Evolutionary conservation across 2,888 invertebrate genomes (phyloP), one percentile per base, ranked within the genome.

Genomic region (Gastracanthus pulcherrimus): DNA sequence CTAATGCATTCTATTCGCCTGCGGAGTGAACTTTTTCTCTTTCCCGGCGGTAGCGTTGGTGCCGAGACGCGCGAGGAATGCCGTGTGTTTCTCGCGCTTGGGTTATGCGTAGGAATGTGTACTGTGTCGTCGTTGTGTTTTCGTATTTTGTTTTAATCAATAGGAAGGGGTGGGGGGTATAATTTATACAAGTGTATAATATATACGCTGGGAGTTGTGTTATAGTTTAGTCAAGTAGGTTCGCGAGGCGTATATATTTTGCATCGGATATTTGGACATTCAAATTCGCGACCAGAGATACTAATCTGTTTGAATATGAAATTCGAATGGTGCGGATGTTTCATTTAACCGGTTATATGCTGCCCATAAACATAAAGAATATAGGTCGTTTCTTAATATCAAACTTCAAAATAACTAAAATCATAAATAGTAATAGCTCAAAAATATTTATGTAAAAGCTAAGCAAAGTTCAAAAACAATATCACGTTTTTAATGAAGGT

Each of bases 341-440:
- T 55, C 64, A 62, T 78, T 71, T 78, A 74, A 67, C 74, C 66
- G 67, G 58, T 67, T 67, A 67, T 80, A 67, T 58, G 45, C 13
- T 34, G n/a, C 36, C 16, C 41, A 66, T 38, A 58, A 55, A 29
- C 41, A 26, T 23, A 9, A 51, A 51, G 16, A 9, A n/a, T 1
- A 11, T 11, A 23, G 23, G 23, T 3, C 19, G 23, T 51, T 51
- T 51, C 51, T 51, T 23, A 6, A 7, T 7, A 6, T 48, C 19
- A 13, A n/a, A 48, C n/a, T 48, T 4, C 48, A 48, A 48, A 19
- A n/a, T 48, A 19, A 3, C 16, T 3, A 51, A 51, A 23, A 26
- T 19, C 7, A 11, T 23, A n/a, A n/a, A n/a, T n/a, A n/a, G n/a
- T n/a, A n/a, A n/a, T n/a, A n/a, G n/a, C n/a, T n/a, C n/a, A n/a